Percentiles rank a stretch among this genome's conserved stretches.
Evolutionary conservation across 2,797 vertebrate species (phyloP).

Genomic region (Siniperca scherzeri): DNA sequence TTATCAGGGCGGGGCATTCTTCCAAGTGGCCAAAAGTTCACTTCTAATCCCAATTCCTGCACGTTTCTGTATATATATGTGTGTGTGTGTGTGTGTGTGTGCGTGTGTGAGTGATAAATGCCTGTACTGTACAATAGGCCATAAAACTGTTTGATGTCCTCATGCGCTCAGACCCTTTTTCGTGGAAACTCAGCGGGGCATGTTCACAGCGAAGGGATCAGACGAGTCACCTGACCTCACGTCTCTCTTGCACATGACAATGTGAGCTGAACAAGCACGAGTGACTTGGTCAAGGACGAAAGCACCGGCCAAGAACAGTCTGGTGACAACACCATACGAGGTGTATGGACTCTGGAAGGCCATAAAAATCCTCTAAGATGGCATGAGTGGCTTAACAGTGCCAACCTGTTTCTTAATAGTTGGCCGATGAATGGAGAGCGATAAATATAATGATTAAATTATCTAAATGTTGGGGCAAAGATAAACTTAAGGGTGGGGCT

Average conservation of each 20-base stretch:
- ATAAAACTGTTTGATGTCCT: conserved; percentile 66
- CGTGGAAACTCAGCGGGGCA: conserved; percentile 65
- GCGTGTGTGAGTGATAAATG: conserved; percentile 51
- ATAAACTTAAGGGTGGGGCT: background rate
- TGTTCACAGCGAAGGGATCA: conserved; percentile 58
- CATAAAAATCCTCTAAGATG: conserved; percentile 50
- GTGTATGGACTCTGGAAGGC: conserved; percentile 61
- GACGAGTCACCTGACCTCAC: conserved; percentile 72
- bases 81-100: background rate
- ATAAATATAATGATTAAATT: conserved; percentile 2
- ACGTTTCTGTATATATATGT: conserved; percentile 27
- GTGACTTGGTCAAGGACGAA: conserved; percentile 60
- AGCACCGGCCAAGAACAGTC: conserved; percentile 12
- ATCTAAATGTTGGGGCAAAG: conserved; percentile 12
- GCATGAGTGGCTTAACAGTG: background rate
- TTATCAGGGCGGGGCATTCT: conserved; percentile 53
- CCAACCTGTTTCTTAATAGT: background rate
- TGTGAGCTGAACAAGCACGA: conserved; percentile 54
- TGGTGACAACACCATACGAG: background rate
- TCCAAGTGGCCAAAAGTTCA: conserved; percentile 68
- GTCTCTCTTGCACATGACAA: conserved; percentile 41
- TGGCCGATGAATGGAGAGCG: background rate
- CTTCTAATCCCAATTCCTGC: conserved; percentile 57
- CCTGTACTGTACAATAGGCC: conserved; percentile 46
- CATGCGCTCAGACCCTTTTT: conserved; percentile 33